Base-by-base conservation (phyloP, 2,113 vertebrate species). In the Rhinogobius similis region DNA sequence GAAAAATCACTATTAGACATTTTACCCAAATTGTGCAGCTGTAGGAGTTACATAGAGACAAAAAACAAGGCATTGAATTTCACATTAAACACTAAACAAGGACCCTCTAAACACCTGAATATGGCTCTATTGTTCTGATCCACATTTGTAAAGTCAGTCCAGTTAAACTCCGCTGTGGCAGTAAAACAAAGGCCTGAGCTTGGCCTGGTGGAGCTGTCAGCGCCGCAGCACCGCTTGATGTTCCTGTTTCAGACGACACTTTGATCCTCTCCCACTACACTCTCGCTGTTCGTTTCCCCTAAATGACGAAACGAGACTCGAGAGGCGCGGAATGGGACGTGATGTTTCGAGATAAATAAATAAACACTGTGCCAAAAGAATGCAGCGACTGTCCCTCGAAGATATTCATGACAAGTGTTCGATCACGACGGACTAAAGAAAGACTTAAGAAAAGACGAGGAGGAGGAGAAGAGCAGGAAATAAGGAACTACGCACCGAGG, bases 171-270 rank as follows among this genome's bases (percentile, higher is more conserved):
- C 58, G 11, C 6, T 20, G 27, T n/a, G 27, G 14, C 53, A 4
- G 21, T 70, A 67, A 87, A 84, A 88, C 83, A 89, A 88, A 87
- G 77, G 24, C 81, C 73, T 64, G 41, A 67, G 87, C 59, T 81
- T 82, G 72, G 81, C 82, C 85, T 77, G 84, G 81, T 82, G 79
- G 84, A 88, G 88, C 86, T 84, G 90, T 90, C 90, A 88, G 86
- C 82, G 81, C 78, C 78, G 79, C 89, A 80, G 77, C 71, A 67
- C 68, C 43, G 85, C 89, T 89, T 89, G 87, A 93, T 87, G 89
- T 84, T 73, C 81, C 80, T 82, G 87, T 91, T 91, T 92, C 89
- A 92, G 85, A 91, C 90, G 86, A 84, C 87, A 83, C 90, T 92
- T 92, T 91, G 89, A 92, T 91, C 86, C 81, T 75, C 73, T 53